Evolutionary conservation across 2,797 vertebrate genomes (phyloP), one percentile per base, ranked within the genome.

Genomic region (Gorsachius magnificus): DNA sequence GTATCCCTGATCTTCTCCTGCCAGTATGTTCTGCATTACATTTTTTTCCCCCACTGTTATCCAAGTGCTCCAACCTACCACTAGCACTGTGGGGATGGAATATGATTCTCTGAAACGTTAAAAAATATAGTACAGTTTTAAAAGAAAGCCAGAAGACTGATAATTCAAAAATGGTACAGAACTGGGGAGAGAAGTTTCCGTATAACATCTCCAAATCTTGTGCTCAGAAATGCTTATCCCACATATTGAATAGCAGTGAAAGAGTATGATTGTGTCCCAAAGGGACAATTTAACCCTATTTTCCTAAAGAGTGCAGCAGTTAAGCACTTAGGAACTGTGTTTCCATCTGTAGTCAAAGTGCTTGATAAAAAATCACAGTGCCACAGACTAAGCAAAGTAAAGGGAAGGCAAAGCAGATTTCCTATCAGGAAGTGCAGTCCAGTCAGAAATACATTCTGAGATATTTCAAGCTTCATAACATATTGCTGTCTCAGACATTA

Each of bases 401-500:
- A 94, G 33, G 29, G n/a, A 87, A 90, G 54, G 92, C 60, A 88
- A 97, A 94, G 85, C 65, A 94, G 89, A 96, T 97, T 96, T 95
- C 71, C 76, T 82, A 79, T 95, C 92, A 84, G 80, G 78, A 91
- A 93, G 54, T 50, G 26, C 92, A 96, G 75, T 94, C 89, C 92
- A 74, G 88, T 93, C 92, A 94, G 68, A 96, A 97, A 93, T 77
- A 74, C 38, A 68, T 94, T 95, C 86, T 88, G 78, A 94, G 90
- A 93, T 79, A 82, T 96, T 97, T 97, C 95, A 97, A 95, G 96
- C 95, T 97, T 96, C 96, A 82, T 94, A 95, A 96, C 79, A 79
- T 97, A 96, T 94, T 94, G 96, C 96, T 97, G 95, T 87, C 92
- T 96, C 97, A 97, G 97, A 95, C 38, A 50, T 87, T 94, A 69